Conservation (phyloP, 1,140 invertebrate species). For the Bombus sylvicola region DNA sequence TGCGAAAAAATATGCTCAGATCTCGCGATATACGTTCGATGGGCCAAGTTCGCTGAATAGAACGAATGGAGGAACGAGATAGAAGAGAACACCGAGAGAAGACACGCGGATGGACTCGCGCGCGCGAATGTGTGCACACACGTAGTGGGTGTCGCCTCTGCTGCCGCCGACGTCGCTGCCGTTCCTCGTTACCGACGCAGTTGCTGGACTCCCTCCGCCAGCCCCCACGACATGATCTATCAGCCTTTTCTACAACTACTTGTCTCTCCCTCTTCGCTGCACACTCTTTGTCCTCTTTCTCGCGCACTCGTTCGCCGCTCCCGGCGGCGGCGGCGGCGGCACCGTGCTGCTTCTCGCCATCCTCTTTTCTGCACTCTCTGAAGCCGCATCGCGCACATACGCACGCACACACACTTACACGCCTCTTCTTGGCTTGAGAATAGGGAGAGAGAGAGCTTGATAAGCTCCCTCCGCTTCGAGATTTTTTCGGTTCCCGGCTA, state of each 20-base stretch:
- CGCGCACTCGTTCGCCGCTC: slow-evolving; percentile 28
- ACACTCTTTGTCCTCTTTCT: slow-evolving; percentile 58
- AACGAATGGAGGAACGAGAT: background rate
- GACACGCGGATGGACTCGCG: background rate
- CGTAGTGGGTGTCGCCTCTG: slow-evolving; percentile 74
- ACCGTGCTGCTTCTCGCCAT: slow-evolving; percentile 11
- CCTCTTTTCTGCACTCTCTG: slow-evolving; percentile 32
- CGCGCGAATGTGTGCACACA: slow-evolving; percentile 30
- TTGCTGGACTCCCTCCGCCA: slow-evolving; percentile 69
- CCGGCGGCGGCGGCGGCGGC: slow-evolving; percentile 16
- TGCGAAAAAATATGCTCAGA: slow-evolving; percentile 15
- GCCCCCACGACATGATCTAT: slow-evolving; percentile 73
- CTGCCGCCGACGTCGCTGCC: slow-evolving; percentile 67
- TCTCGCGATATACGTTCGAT: slow-evolving; percentile 31
- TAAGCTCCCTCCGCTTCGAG: slow-evolving; percentile 50
- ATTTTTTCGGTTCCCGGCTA: slow-evolving; percentile 46
- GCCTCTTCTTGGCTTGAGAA: slow-evolving; percentile 13
- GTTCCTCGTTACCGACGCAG: slow-evolving; percentile 77
- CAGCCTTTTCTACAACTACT: slow-evolving; percentile 68
- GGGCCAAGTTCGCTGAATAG: background rate
- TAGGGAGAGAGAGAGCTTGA: slow-evolving; percentile 20
- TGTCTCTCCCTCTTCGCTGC: slow-evolving; percentile 1
- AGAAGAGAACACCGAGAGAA: background rate
- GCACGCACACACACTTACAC: background rate
- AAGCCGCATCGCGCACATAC: slow-evolving; percentile 3